A percentile compares a stretch with the other conserved stretches of the same genome.
These are phyloP conservation scores for Tipula lateralis DNA, from an alignment of 2,888 invertebrate species.

Conservation along the genomic window DNA sequence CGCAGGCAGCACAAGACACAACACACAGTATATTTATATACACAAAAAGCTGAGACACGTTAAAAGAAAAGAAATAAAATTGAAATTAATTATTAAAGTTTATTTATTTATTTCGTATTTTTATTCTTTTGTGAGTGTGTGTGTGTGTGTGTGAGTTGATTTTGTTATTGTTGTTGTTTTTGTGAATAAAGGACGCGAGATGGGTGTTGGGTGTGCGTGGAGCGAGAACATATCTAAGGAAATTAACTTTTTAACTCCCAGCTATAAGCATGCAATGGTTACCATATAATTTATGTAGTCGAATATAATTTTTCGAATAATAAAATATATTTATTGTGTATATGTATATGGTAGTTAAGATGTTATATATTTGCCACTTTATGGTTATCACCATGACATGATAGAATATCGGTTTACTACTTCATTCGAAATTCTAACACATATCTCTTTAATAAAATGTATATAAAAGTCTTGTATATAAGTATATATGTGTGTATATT, in stretches of 20 bases:
- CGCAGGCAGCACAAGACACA: not conserved
- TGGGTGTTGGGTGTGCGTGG: not conserved
- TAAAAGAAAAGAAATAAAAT: not conserved
- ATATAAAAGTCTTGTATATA: not conserved
- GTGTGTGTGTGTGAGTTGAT: not conserved
- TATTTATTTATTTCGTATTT: not conserved
- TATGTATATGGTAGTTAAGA: not conserved
- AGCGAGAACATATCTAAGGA: not conserved
- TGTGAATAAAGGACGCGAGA: not conserved
- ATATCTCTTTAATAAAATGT: not conserved
- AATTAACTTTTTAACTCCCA: conserved; percentile 24
- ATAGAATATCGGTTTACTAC: not conserved
- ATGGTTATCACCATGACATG: not conserved
- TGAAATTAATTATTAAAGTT: conserved; percentile 24
- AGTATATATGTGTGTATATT: not conserved
- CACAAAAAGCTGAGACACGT: not conserved
- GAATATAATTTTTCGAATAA: not conserved
- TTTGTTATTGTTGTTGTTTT: not conserved
- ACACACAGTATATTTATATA: not conserved
- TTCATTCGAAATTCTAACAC: not conserved
- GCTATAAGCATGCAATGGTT: conserved; percentile 3
- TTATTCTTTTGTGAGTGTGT: not conserved
- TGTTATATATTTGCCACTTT: not conserved
- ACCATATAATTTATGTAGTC: not conserved
- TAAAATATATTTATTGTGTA: not conserved